Evolutionary conservation across 2,797 vertebrate species (phyloP).

Genomic region (Pempheris klunzingeri): DNA sequence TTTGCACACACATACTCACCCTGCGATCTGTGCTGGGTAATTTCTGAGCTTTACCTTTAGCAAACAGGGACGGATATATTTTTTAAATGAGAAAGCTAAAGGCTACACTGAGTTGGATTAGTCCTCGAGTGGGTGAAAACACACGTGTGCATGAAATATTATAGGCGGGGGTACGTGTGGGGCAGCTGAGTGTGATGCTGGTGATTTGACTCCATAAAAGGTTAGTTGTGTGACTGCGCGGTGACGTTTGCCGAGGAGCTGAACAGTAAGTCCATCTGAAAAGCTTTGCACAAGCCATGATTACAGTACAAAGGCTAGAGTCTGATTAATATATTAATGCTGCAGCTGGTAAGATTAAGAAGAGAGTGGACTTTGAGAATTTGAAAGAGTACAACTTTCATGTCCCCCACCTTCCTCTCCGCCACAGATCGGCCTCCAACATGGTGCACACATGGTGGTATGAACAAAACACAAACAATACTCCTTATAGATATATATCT

Average conservation of each 20-base stretch:
- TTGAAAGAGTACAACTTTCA: too few relatives aligned
- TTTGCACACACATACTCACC: conserved; percentile 12
- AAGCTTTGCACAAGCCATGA: neutral
- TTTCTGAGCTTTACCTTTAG: conserved; percentile 19
- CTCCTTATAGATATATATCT: too few relatives aligned
- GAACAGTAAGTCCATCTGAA: neutral
- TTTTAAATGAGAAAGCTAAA: conserved; percentile 26
- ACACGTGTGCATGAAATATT: conserved; percentile 8
- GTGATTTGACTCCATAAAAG: neutral
- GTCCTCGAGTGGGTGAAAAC: conserved; percentile 24
- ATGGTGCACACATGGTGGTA: too few relatives aligned
- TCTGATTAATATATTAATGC: too few relatives aligned
- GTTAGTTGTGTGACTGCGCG: neutral
- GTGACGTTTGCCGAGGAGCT: neutral
- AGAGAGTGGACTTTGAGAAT: too few relatives aligned
- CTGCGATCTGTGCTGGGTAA: conserved; percentile 13
- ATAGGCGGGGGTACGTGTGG: neutral
- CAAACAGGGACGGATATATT: neutral
- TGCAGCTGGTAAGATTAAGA: too few relatives aligned
- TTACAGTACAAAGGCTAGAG: neutral
- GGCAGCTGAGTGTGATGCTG: neutral
- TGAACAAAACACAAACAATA: too few relatives aligned
- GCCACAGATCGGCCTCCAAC: too few relatives aligned
- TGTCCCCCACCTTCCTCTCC: too few relatives aligned
- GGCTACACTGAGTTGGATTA: conserved; percentile 19